Conservation (phyloP, 2,888 invertebrate species). For the Deilephila porcellus region DNA sequence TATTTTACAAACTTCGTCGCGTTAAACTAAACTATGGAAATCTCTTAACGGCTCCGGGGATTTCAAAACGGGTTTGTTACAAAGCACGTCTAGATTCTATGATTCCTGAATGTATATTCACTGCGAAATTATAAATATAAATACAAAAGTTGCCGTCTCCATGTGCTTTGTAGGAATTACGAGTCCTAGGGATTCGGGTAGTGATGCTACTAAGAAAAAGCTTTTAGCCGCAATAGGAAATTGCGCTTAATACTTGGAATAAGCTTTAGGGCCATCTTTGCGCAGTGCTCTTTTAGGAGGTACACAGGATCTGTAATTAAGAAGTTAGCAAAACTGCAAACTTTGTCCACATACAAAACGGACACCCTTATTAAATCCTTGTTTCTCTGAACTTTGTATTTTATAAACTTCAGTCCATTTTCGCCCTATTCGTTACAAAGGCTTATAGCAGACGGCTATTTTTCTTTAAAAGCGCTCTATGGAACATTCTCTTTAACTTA, state of each 20-base stretch:
- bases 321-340: no score
- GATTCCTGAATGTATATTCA: not conserved
- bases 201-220: no score
- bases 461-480: not conserved
- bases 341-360: not conserved
- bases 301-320: no score
- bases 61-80: not conserved
- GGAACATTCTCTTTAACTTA: conserved; percentile 1
- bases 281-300: no score
- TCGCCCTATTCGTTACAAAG: not conserved
- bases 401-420: not conserved
- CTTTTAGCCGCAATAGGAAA: no score
- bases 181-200: no score
- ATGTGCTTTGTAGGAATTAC: no score
- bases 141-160: not conserved
- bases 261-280: no score
- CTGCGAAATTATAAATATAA: not conserved
- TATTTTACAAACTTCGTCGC: not conserved
- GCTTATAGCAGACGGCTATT: not conserved
- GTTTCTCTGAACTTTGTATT: not conserved
- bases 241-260: no score
- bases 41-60: not conserved
- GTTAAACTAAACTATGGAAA: not conserved
- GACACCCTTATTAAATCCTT: not conserved
- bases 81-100: conserved; percentile 1